phyloP scores from a whole-genome alignment of 2,797 vertebrate species.

The Pangasius larnaudii region DNA sequence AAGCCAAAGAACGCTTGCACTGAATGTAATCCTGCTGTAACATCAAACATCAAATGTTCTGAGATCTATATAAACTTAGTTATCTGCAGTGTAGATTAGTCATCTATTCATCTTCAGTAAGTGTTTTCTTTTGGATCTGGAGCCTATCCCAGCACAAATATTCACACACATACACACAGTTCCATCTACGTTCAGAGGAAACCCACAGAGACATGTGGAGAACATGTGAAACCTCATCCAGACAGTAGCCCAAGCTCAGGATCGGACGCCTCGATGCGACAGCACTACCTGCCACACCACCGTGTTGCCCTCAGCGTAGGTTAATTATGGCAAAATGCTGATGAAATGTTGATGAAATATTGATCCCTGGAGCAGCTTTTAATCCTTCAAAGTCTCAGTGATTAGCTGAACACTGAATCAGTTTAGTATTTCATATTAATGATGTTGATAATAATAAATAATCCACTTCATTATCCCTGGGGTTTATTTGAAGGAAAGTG shows the following conservation, averaged over 20 bases:
- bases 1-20: background rate
- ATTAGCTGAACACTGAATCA: background rate
- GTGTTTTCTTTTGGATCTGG: background rate
- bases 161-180: background rate
- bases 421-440: background rate
- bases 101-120: background rate
- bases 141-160: background rate
- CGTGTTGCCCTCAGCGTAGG: background rate
- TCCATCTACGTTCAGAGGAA: background rate
- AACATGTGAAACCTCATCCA: background rate
- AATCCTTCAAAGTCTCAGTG: background rate
- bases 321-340: conserved; percentile 4
- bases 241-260: background rate
- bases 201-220: background rate
- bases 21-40: background rate
- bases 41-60: background rate
- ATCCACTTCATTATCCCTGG: background rate
- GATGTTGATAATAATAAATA: background rate
- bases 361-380: background rate
- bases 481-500: background rate
- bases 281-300: no score
- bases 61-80: background rate
- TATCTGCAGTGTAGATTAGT: background rate
- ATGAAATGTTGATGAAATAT: background rate
- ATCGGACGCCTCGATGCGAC: background rate